A percentile compares a stretch with the other conserved stretches of the same genome.
Evolutionary conservation across 2,888 invertebrate species (phyloP).

Genomic region (Agriopis aurantiaria): DNA sequence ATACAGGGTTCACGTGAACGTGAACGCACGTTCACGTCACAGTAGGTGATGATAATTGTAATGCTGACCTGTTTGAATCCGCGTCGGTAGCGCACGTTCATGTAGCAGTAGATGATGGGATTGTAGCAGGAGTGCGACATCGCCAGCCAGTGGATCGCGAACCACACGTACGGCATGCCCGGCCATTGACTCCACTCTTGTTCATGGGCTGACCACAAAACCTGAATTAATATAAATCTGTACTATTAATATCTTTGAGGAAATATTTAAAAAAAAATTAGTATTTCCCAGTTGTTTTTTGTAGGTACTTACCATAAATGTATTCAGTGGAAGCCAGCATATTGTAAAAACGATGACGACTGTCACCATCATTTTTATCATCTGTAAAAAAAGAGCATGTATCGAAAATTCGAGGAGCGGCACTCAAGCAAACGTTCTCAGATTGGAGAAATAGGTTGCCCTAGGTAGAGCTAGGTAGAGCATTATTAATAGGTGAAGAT

Average conservation of each 20-base stretch:
- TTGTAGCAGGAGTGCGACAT: conserved; percentile 97
- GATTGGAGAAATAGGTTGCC: too few relatives aligned
- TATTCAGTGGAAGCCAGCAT: conserved; percentile 94
- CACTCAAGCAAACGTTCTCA: too few relatives aligned
- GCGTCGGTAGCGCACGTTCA: conserved; percentile 93
- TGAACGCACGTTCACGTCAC: conserved; percentile 95
- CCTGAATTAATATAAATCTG: conserved; percentile 65
- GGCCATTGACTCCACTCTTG: conserved; percentile 86
- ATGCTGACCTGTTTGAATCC: conserved; percentile 88
- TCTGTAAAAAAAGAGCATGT: conserved; percentile 83
- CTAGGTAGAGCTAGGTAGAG: too few relatives aligned
- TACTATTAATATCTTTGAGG: too few relatives aligned
- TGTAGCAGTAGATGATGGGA: conserved; percentile 94
- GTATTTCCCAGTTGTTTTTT: too few relatives aligned
- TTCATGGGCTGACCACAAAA: conserved; percentile 85
- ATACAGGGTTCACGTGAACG: too few relatives aligned
- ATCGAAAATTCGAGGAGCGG: not conserved
- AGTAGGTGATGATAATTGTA: conserved; percentile 88
- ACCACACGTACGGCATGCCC: conserved; percentile 91
- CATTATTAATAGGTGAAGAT: too few relatives aligned
- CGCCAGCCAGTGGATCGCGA: conserved; percentile 93
- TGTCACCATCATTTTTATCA: conserved; percentile 96
- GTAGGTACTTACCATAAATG: conserved; percentile 62
- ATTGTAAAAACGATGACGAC: conserved; percentile 94
- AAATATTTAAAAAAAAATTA: too few relatives aligned